phyloP scores from a whole-genome alignment of 2,113 vertebrate genomes.

The Chionis minor region DNA sequence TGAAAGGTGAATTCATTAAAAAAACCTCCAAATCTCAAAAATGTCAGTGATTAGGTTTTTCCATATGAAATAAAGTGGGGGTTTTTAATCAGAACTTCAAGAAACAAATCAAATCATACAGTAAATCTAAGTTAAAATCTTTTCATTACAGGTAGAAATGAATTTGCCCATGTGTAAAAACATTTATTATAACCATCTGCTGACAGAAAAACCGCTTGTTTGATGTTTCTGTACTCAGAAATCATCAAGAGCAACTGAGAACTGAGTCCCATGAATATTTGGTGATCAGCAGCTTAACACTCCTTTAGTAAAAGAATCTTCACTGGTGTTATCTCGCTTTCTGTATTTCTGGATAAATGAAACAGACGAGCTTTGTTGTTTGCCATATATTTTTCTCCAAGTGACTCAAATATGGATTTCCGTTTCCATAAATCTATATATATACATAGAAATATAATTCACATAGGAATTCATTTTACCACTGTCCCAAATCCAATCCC shows the following conservation, averaged over 20 bases:
- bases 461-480: constrained; percentile 38
- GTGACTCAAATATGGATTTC: constrained; percentile 36
- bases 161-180: not conserved
- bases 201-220: not conserved
- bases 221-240: not conserved
- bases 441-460: constrained; percentile 4
- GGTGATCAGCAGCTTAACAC: not conserved
- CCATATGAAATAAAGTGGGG: not conserved
- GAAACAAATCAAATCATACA: not conserved
- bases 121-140: not conserved
- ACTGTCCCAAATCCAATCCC: not conserved
- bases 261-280: not conserved
- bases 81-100: not conserved
- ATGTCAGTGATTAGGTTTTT: not conserved
- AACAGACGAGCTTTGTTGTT: not conserved
- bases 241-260: not conserved
- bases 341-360: constrained; percentile 3
- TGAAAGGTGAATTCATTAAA: not conserved
- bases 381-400: constrained; percentile 28
- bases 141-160: not conserved
- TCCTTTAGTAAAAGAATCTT: not conserved
- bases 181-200: not conserved
- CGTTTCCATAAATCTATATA: not conserved
- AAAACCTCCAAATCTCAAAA: not conserved
- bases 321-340: constrained; percentile 4